Percentiles rank a stretch among this genome's conserved stretches.
phyloP scores from a whole-genome alignment of 2,888 invertebrate species.

The Protodeltote pygarga region DNA sequence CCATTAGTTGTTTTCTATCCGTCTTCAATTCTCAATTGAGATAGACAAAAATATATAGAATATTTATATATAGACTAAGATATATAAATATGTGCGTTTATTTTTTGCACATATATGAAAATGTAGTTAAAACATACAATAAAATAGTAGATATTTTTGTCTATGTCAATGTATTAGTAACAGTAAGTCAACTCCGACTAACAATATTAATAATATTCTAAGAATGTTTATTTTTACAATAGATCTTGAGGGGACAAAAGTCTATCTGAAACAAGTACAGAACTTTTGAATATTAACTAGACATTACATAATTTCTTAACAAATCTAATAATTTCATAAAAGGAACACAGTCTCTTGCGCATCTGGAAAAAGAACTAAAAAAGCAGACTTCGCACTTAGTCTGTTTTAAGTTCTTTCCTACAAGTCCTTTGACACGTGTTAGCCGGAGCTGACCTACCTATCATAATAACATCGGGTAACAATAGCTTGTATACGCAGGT shows the following conservation, averaged over 20 bases:
- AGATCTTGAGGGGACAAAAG: too few species aligned
- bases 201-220: constrained; percentile 12
- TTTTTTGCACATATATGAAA: too few species aligned
- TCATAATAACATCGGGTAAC: neutral
- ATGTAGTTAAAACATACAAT: too few species aligned
- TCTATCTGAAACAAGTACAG: too few species aligned
- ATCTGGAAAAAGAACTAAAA: too few species aligned
- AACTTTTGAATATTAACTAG: too few species aligned
- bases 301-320: too few species aligned
- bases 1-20: constrained; percentile 58
- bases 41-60: constrained; percentile 13
- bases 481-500: constrained; percentile 68
- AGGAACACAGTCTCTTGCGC: too few species aligned
- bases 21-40: constrained; percentile 32
- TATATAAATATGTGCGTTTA: neutral
- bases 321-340: too few species aligned
- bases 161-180: constrained; percentile 25
- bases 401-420: too few species aligned
- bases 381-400: too few species aligned
- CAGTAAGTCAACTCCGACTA: constrained; percentile 47
- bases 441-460: constrained; percentile 42
- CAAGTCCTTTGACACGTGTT: constrained; percentile 13
- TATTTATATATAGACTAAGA: neutral
- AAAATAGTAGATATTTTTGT: constrained; percentile 27
- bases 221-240: neutral